phyloP scores from a whole-genome alignment of 2,888 invertebrate species.

The Drosophila longiperda region DNA sequence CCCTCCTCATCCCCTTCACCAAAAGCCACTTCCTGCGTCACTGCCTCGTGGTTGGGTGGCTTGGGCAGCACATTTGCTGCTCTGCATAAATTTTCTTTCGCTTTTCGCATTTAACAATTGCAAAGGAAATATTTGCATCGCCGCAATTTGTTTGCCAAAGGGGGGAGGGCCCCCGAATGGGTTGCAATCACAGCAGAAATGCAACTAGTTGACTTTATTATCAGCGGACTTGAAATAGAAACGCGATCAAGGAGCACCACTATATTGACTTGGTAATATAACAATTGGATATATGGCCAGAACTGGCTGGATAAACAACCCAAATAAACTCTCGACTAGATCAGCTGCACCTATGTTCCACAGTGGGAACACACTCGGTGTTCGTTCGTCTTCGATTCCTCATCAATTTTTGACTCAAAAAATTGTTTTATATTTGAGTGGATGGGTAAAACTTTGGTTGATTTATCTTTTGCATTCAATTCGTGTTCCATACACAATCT shows the following conservation, averaged over 20 bases:
- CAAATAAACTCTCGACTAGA: neutral
- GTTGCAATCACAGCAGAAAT: constrained; percentile 17
- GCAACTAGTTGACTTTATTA: constrained; percentile 41
- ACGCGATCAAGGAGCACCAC: constrained; percentile 1
- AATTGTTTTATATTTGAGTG: constrained; percentile 13
- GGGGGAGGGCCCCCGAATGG: neutral
- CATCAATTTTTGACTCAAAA: constrained; percentile 3
- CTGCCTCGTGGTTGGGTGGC: neutral
- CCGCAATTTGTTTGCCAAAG: constrained; percentile 49
- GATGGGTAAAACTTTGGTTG: constrained; percentile 1
- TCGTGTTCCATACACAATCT: constrained; percentile 70
- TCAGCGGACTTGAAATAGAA: neutral
- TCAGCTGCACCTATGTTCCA: neutral
- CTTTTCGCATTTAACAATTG: constrained; percentile 74
- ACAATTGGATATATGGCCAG: neutral
- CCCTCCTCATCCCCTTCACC: neutral
- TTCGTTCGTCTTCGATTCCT: neutral
- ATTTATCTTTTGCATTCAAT: constrained; percentile 45
- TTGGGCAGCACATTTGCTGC: constrained; percentile 37
- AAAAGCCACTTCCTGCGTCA: neutral
- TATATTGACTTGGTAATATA: constrained; percentile 28
- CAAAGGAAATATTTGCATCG: constrained; percentile 62
- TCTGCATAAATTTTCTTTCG: constrained; percentile 73
- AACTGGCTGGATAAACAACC: neutral
- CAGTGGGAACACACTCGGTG: no score